These are phyloP conservation scores for Solen grandis DNA, from an alignment of 1,140 invertebrate species.

Conservation along the genomic window DNA sequence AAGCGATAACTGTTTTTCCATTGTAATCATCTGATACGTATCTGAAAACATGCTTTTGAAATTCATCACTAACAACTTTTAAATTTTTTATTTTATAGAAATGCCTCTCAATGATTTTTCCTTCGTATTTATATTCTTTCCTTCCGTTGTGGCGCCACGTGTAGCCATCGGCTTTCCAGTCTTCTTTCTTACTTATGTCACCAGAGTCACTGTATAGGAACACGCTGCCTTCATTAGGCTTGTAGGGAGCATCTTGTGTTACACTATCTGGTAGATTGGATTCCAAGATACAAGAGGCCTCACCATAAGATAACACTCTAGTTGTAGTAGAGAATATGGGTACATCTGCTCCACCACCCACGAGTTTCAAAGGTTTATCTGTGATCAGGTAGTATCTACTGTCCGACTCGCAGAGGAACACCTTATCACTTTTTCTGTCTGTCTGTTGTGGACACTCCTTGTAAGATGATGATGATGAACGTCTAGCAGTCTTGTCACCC, in stretches of 20 bases:
- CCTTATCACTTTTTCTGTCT: not conserved
- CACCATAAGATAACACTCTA: constrained; percentile 7
- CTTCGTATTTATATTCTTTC: constrained; percentile 1
- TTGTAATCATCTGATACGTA: constrained; percentile 1
- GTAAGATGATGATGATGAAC: not conserved
- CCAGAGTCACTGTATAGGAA: constrained; percentile 28
- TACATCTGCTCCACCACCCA: too few species aligned
- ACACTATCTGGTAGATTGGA: not conserved
- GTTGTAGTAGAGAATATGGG: constrained; percentile 10
- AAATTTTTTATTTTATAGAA: constrained; percentile 20
- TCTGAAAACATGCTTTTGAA: constrained; percentile 19
- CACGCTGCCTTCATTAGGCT: constrained; percentile 18
- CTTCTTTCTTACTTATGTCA: constrained; percentile 8
- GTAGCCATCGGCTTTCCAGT: constrained; percentile 37
- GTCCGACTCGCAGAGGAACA: too few species aligned
- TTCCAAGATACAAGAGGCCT: constrained; percentile 24
- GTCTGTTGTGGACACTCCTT: not conserved
- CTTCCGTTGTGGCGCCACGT: constrained; percentile 23
- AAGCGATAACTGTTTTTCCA: constrained; percentile 5
- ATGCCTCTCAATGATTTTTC: constrained; percentile 3
- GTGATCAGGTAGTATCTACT: constrained; percentile 1
- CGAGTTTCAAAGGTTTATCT: too few species aligned
- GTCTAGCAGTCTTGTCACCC: not conserved
- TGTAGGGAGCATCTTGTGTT: constrained; percentile 5
- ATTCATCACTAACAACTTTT: not conserved